Evolutionary conservation across 2,888 invertebrate species (phyloP), one percentile per base, ranked within the genome.

Genomic region (Tenodera sinensis): DNA sequence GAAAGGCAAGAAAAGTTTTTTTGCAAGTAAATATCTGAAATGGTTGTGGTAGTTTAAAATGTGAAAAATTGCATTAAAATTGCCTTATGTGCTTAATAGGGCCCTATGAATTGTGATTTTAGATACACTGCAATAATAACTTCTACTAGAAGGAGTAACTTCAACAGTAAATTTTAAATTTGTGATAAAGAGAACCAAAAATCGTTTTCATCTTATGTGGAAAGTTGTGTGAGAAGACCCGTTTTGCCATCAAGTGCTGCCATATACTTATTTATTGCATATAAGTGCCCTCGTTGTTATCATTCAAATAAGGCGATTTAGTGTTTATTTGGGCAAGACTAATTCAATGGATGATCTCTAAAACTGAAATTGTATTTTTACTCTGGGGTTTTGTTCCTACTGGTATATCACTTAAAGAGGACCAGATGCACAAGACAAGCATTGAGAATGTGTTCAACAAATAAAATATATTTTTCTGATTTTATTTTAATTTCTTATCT

Each of bases 1-100:
- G 91, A 95, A 96, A 94, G 96, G 95, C 92, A 96, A 96, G 94
- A 97, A 96, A 94, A 97, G 97, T 96, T 96, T 96, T 96, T 96
- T 96, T 94, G 97, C 96, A 94, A 96, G 96, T 95, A 97, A 96
- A 95, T 97, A 97, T 95, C 96, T 95, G 96, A 95, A 95, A 94
- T 96, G 96, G 96, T 97, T 96, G 96, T 96, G 96, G 96, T 96
- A 95, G 95, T 90, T 89, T 83, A 84, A 42, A 81, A 82, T 54
- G 34, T 87, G 54, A 71, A 71, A n/a, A 42, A 20, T 71, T 71
- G 20, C 54, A 71, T 71, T 71, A 71, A 71, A 71, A 71, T 71
- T 71, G 54, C 54, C 54, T 71, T 71, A 71, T 71, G 54, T 71
- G 54, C 54, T 71, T 71, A 71, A 15, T 71, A 71, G 54, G 54